phyloP scores from a whole-genome alignment of 1,140 invertebrate species.

The Drosophila serrata region DNA sequence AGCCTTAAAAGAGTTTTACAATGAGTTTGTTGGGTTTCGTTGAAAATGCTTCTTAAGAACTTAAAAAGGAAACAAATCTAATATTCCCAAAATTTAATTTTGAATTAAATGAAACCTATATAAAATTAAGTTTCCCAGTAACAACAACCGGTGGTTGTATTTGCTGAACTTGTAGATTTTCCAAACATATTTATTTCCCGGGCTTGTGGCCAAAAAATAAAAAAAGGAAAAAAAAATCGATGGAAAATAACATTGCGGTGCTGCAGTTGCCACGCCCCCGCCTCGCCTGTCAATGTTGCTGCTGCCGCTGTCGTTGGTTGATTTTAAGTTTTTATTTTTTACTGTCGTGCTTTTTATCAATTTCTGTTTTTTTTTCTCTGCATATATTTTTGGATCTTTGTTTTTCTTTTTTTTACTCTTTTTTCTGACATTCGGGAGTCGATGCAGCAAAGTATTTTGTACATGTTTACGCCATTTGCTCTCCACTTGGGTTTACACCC shows the following conservation, averaged over 20 bases:
- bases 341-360: conserved; percentile 62
- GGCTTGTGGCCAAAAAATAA: conserved; percentile 18
- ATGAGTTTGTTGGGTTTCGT: no score
- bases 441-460: conserved; percentile 76
- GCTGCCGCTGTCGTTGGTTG: conserved; percentile 27
- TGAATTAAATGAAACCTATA: not conserved
- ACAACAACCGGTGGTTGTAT: not conserved
- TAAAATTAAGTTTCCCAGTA: not conserved
- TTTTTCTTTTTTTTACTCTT: conserved; percentile 18
- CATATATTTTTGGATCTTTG: conserved; percentile 1
- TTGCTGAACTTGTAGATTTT: conserved; percentile 3
- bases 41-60: no score
- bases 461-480: conserved; percentile 78
- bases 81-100: not conserved
- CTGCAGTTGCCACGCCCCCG: conserved; percentile 22
- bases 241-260: conserved; percentile 23
- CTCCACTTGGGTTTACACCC: conserved; percentile 13
- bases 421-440: conserved; percentile 21
- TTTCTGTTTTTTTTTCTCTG: conserved; percentile 26
- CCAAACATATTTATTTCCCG: conserved; percentile 5
- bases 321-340: conserved; percentile 19
- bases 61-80: no score
- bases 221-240: no score
- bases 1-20: no score
- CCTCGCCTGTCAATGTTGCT: conserved; percentile 40